Base-by-base conservation (phyloP, 1,140 invertebrate species). In the Acromyrmex charruanus region DNA sequence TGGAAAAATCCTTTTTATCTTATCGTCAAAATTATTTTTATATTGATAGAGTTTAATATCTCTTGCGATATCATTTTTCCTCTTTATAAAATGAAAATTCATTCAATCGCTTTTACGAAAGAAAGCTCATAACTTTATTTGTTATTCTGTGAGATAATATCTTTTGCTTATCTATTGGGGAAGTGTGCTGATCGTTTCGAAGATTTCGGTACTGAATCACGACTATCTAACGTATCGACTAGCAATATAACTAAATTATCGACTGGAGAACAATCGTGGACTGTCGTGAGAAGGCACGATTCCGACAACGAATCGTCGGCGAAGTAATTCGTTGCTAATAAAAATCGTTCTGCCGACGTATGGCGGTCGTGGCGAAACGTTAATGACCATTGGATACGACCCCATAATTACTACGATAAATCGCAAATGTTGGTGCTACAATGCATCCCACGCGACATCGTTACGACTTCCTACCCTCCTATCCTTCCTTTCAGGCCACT, bases 381-480 rank as follows among this genome's bases (percentile, higher is more conserved):
- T 95, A 95, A 95, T 94, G 94, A 94, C 90, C 92, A 93, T 93
- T 92, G 91, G 93, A 94, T 94, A 95, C 93, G 90, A 86, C 90
- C 88, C 88, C 89, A 92, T 94, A 95, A 95, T 95, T 94, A 94
- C 94, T 87, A 66, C 93, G 86, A 94, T 94, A 95, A 95, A 95
- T 95, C 92, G 89, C 80, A 85, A 87, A 75, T 84, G 84, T 87
- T 90, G 90, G 77, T 59, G 90, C 74, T 89, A 93, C 91, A 92
- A 94, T 92, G 90, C 93, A 92, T 92, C 90, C 72, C 88, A 85
- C 90, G 89, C 89, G 77, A 90, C 91, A 77, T 93, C 88, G 91
- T 94, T 94, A 93, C 92, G 90, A 92, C 92, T 93, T 92, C 87
- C 91, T 92, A 93, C 87, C 90, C 87, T 92, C 86, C 91, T 92